Evolutionary conservation across 2,888 invertebrate genomes (phyloP), one percentile per base, ranked within the genome.

Genomic region (Oxyteleia sp.): DNA sequence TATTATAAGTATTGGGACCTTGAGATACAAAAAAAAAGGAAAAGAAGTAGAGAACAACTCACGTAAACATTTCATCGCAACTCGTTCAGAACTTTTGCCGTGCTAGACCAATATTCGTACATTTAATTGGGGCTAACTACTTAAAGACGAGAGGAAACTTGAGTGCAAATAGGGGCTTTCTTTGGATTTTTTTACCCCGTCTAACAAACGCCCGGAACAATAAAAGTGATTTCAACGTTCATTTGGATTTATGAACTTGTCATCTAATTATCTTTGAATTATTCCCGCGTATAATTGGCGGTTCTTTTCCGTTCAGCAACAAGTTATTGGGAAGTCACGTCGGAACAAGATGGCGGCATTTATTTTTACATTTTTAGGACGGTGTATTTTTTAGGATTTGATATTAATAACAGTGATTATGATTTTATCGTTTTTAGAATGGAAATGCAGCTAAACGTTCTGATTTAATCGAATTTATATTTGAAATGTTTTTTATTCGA

Each of bases 81-180:
- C 57, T 79, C 55, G 63, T 69, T 69, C 47, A 38, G 38, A 71
- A 79, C 20, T 79, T 71, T 79, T 38, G 18, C 51, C 15, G 15
- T 53, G 35, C 18, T 20, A 35, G 26, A 55, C 47, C 79, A 79
- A 79, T 79, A 79, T 71, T 71, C 78, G 79, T 71, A 68, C 68
- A 45, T 66, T 78, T 79, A 71, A 79, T 71, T 71, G 71, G 79
- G 63, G 71, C 69, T 61, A 78, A 78, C 68, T 78, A 47, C 47
- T 63, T 69, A 15, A 53, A 63, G 45, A 78, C 61, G 59, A 51
- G 78, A 51, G 53, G 10, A 38, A 66, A 53, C 23, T 78, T 15
- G 59, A 69, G 68, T 61, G 61, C 49, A 78, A 78, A 69, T 78
- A 78, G 51, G 18, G 59, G 32, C 11, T 66, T 63, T 63, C 59